A percentile compares a stretch with the other conserved stretches of the same genome.
These are phyloP conservation scores for Lasiommata megera DNA, from an alignment of 2,888 invertebrate species.

Conservation along the genomic window DNA sequence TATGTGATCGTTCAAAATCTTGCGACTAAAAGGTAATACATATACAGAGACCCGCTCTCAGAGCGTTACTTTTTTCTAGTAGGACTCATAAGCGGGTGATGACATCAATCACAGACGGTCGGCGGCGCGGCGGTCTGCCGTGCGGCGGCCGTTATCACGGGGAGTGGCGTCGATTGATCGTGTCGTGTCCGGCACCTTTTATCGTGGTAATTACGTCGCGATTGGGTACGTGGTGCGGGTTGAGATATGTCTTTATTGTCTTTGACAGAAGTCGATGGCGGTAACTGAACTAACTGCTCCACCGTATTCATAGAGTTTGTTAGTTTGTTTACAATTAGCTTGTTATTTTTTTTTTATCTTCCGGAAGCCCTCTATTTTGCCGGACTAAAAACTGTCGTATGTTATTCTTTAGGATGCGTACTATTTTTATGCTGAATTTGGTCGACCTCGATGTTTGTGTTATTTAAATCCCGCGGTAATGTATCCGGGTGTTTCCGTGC, in stretches of 20 bases:
- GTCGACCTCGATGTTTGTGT: too few species aligned
- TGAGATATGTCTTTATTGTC: constrained; percentile 36
- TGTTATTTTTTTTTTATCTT: too few species aligned
- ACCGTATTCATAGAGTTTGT: constrained; percentile 1
- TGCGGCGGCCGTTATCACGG: constrained; percentile 52
- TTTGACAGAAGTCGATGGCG: constrained; percentile 13
- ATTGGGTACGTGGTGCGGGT: constrained; percentile 27
- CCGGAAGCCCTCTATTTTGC: too few species aligned
- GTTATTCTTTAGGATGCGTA: too few species aligned
- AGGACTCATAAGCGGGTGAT: constrained; percentile 56
- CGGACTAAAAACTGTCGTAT: too few species aligned
- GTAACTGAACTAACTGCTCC: constrained; percentile 4
- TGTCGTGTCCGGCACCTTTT: constrained; percentile 59
- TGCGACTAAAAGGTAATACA: too few species aligned
- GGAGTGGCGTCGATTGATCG: constrained; percentile 69
- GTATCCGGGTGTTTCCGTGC: too few species aligned
- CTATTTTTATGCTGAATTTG: too few species aligned
- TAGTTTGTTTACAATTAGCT: not conserved
- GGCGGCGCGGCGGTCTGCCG: constrained; percentile 34
- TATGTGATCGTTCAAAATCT: too few species aligned
- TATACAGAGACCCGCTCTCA: not conserved
- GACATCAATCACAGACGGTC: constrained; percentile 58
- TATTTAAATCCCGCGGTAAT: too few species aligned
- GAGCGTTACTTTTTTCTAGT: constrained; percentile 54
- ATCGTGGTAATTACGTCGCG: constrained; percentile 43